phyloP scores from a whole-genome alignment of 2,113 vertebrate species.

The Aphyosemion australe region DNA sequence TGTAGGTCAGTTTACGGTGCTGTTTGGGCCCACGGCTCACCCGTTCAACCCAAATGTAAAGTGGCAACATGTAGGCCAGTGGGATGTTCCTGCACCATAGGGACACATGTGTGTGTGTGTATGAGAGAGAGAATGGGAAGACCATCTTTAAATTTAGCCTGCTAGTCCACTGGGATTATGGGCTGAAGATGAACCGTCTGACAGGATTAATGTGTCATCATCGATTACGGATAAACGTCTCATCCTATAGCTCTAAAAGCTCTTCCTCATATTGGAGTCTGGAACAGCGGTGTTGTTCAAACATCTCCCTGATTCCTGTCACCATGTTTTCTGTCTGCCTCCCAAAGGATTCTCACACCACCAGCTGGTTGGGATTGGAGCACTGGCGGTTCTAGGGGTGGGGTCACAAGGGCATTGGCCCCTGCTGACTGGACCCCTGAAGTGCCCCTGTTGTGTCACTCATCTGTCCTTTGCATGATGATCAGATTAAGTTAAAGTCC shows the following conservation, averaged over 20 bases:
- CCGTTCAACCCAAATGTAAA: slow-evolving; percentile 29
- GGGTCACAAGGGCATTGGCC: too few relatives aligned
- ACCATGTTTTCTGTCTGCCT: too few relatives aligned
- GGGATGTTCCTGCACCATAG: slow-evolving; percentile 8
- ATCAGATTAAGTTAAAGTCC: too few relatives aligned
- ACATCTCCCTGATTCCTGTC: too few relatives aligned
- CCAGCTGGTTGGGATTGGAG: too few relatives aligned
- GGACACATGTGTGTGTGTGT: slow-evolving; percentile 1
- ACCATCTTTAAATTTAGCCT: slow-evolving; percentile 37
- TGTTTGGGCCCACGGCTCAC: slow-evolving; percentile 16
- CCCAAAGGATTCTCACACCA: too few relatives aligned
- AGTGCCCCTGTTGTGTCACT: too few relatives aligned
- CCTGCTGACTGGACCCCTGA: too few relatives aligned
- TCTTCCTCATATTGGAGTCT: not conserved
- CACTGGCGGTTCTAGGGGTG: too few relatives aligned
- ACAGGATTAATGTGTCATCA: slow-evolving; percentile 21
- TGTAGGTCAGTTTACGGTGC: slow-evolving; percentile 49
- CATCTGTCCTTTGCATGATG: too few relatives aligned
- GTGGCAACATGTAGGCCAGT: slow-evolving; percentile 23
- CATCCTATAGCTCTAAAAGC: not conserved
- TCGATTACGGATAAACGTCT: not conserved
- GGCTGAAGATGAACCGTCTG: slow-evolving; percentile 5
- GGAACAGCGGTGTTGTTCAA: too few relatives aligned
- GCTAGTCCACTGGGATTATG: not conserved
- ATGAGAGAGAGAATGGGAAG: slow-evolving; percentile 28